Evolutionary conservation across 1,140 invertebrate species (phyloP).

Genomic region (Delia radicum): DNA sequence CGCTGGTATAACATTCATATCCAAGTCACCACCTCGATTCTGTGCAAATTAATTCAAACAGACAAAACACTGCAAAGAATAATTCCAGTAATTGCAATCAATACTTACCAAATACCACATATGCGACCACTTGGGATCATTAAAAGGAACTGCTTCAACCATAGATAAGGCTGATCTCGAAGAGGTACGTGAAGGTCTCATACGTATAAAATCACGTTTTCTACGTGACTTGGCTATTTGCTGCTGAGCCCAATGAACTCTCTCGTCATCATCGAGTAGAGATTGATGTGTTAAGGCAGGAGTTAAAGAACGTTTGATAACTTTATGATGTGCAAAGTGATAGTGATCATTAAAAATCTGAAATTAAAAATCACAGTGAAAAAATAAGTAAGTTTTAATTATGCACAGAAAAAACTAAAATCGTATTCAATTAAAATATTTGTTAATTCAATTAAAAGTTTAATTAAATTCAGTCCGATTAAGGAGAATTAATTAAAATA

Average conservation of each 20-base stretch:
- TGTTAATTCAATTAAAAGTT: too few species aligned
- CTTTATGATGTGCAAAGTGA: conserved; percentile 74
- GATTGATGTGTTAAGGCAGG: conserved; percentile 68
- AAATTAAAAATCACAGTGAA: conserved; percentile 6
- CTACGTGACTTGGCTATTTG: conserved; percentile 67
- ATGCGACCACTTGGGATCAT: conserved; percentile 81
- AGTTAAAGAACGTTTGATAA: conserved; percentile 71
- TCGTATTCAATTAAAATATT: too few species aligned
- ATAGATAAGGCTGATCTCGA: conserved; percentile 36
- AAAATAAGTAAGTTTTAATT: too few species aligned
- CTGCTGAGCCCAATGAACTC: conserved; percentile 72
- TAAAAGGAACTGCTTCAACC: conserved; percentile 59
- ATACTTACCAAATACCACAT: conserved; percentile 90
- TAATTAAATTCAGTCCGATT: too few species aligned
- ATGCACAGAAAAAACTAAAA: too few species aligned
- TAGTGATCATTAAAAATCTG: conserved; percentile 81
- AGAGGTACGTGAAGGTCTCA: conserved; percentile 52
- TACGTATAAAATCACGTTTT: conserved; percentile 67
- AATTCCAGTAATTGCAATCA: background rate
- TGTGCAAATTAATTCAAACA: conserved; percentile 46
- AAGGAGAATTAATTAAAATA: too few species aligned
- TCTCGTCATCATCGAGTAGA: conserved; percentile 66
- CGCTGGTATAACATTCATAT: conserved; percentile 92
- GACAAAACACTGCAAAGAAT: background rate
- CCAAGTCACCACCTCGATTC: conserved; percentile 83